Base-by-base conservation (phyloP, 2,888 invertebrate genomes). In the Ceraclea dissimilis region DNA sequence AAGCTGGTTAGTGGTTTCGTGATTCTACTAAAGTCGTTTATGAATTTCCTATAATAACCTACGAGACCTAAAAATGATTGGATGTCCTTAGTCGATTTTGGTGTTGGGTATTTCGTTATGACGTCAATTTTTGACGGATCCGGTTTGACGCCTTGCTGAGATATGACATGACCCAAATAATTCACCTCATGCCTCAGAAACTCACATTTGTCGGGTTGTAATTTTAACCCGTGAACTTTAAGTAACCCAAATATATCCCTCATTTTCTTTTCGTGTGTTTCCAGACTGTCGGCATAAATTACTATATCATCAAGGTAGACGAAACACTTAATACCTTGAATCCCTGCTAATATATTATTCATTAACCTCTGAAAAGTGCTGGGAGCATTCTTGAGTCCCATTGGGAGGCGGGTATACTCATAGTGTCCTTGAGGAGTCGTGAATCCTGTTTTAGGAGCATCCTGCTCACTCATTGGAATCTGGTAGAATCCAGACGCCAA, bases 351-450 rank as follows among this genome's bases (percentile, higher is more conserved):
- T 0, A 71, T 65, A 53, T 62, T 65, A 47, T 70, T 66, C 70
- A 71, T 71, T 19, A 68, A 56, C 4, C 69, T 51, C 62, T 71
- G 70, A 52, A 72, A 71, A 0, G 70, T 70, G 1, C 67, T 66
- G 0, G 72, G 71, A 1, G 71, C 70, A 57, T 70, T 71, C 64
- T 67, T 68, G 11, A 74, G 64, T 2, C 68, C 71, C 60, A 71
- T 69, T 0, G 68, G 68, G 66, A 70, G 66, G 17, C 68, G 54
- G 5, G 57, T 62, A 52, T 64, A 71, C 58, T 71, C 66, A 48
- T 64, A 69, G 55, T 69, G 70, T 22, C 68, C 70, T 8, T 58
- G 49, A 26, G 63, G 64, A 10, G 65, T 64, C 2, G 64, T 63
- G 58, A 71, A 71, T 2, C 69, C 70, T 10, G 70, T 70, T 66